These are phyloP conservation scores for Rhogogaster chlorosoma DNA, from an alignment of 2,888 invertebrate species.

Conservation along the genomic window DNA sequence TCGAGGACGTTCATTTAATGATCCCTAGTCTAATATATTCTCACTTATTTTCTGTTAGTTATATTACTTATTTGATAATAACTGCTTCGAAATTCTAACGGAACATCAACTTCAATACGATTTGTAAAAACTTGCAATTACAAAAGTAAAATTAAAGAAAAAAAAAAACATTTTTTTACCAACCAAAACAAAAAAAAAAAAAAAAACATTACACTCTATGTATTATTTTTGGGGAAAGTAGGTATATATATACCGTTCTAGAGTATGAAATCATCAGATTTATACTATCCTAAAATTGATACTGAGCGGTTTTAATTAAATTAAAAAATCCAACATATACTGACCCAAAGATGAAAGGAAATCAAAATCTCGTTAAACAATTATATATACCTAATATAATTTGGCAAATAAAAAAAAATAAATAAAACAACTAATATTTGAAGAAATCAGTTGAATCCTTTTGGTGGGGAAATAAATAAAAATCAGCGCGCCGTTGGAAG, in stretches of 20 bases:
- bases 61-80: background rate
- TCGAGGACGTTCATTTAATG: background rate
- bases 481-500: background rate
- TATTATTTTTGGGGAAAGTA: too few relatives aligned
- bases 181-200: too few relatives aligned
- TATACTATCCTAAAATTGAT: background rate
- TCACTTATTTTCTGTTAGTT: background rate
- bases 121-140: background rate
- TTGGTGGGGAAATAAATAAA: background rate
- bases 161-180: too few relatives aligned
- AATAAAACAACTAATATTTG: too few relatives aligned
- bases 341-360: constrained; percentile 9
- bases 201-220: too few relatives aligned
- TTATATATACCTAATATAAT: too few relatives aligned
- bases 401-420: background rate
- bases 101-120: too few relatives aligned
- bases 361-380: background rate
- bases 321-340: background rate
- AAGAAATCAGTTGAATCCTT: background rate
- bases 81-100: background rate
- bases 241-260: too few relatives aligned
- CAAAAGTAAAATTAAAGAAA: background rate
- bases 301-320: background rate
- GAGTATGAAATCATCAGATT: too few relatives aligned
- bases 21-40: too few relatives aligned